phyloP scores from a whole-genome alignment of 2,113 vertebrate genomes.

The Panthera uncia region DNA sequence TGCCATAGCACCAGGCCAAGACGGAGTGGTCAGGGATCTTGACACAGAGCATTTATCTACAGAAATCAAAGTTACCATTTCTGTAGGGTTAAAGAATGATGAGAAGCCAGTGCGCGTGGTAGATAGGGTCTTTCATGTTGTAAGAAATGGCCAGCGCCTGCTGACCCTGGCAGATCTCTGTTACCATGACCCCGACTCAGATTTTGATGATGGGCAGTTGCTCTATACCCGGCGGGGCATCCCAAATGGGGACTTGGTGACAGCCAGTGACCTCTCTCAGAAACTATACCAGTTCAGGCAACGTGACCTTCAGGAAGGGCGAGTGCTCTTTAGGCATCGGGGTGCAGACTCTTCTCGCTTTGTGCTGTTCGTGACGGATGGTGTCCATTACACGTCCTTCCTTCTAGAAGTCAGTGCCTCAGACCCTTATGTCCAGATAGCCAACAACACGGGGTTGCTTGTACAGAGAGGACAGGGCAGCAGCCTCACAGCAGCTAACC shows the following conservation, averaged over 20 bases:
- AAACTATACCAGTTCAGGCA: conserved; percentile 92
- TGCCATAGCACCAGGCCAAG: conserved; percentile 72
- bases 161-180: conserved; percentile 90
- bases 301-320: conserved; percentile 87
- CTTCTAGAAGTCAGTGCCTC: conserved; percentile 91
- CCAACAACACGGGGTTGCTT: conserved; percentile 90
- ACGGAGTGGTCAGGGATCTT: conserved; percentile 4
- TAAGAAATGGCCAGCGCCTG: conserved; percentile 88
- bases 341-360: conserved; percentile 89
- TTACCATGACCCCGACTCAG: conserved; percentile 91
- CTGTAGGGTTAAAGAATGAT: conserved; percentile 92
- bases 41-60: conserved; percentile 80
- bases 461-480: conserved; percentile 88
- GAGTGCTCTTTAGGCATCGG: conserved; percentile 89
- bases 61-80: conserved; percentile 88
- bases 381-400: conserved; percentile 89
- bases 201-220: conserved; percentile 90
- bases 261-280: conserved; percentile 86
- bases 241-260: conserved; percentile 92
- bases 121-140: conserved; percentile 90
- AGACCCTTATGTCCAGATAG: conserved; percentile 87
- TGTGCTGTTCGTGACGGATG: conserved; percentile 94
- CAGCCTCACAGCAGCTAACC: conserved; percentile 84
- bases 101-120: conserved; percentile 90
- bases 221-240: conserved; percentile 91